Percentiles rank a stretch among this genome's conserved stretches.
Evolutionary conservation across 2,113 vertebrate species (phyloP).

Genomic region (Epinephelus lanceolatus): DNA sequence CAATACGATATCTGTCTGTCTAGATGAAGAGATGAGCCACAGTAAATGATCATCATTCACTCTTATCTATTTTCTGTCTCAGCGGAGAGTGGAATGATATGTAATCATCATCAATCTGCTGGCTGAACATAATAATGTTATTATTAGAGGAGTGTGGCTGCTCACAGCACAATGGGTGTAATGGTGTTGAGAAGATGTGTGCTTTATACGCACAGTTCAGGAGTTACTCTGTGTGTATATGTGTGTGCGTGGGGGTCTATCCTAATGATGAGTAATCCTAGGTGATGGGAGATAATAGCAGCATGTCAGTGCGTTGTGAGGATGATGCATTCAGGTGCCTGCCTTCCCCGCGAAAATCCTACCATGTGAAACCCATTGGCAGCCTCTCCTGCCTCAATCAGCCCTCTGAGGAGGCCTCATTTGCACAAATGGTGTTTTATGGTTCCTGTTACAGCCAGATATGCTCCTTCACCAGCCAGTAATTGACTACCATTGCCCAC

Average conservation of each 20-base stretch:
- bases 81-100: conserved; percentile 58
- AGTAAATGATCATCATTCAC: conserved; percentile 55
- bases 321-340: conserved; percentile 62
- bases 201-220: conserved; percentile 29
- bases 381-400: conserved; percentile 50
- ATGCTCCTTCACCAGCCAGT: conserved; percentile 44
- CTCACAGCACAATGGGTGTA: conserved; percentile 37
- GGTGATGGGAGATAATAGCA: conserved; percentile 72
- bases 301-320: conserved; percentile 36
- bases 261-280: conserved; percentile 71
- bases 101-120: conserved; percentile 75
- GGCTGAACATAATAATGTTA: conserved; percentile 67
- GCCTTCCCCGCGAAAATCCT: conserved; percentile 9
- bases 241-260: conserved; percentile 21
- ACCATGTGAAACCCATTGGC: conserved; percentile 35
- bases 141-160: conserved; percentile 66
- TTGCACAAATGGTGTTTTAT: conserved; percentile 74
- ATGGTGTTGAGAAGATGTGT: conserved; percentile 23
- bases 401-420: conserved; percentile 57
- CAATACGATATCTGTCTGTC: conserved; percentile 19
- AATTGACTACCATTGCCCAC: conserved; percentile 62
- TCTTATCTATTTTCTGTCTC: conserved; percentile 69
- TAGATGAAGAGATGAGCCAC: conserved; percentile 52
- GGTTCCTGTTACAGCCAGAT: conserved; percentile 63
- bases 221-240: conserved; percentile 24